phyloP scores from a whole-genome alignment of 2,797 vertebrate species.

The Ceryle rudis region DNA sequence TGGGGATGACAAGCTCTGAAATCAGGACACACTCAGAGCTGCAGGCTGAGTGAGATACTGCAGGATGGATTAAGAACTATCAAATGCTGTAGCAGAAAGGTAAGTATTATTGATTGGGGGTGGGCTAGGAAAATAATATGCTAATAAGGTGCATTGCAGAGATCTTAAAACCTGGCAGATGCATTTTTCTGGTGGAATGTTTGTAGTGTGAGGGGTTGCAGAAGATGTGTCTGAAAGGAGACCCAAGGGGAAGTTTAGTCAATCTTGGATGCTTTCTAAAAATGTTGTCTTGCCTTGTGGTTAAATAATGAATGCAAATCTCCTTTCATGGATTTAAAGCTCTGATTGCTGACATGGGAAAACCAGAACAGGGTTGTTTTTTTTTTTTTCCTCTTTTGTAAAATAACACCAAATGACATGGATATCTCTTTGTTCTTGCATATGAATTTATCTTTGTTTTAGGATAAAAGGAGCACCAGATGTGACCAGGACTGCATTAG shows the following conservation, averaged over 20 bases:
- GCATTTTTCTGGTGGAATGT: slow-evolving; percentile 43
- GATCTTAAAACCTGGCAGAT: slow-evolving; percentile 52
- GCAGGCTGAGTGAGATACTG: slow-evolving; percentile 50
- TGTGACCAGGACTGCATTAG: slow-evolving; percentile 42
- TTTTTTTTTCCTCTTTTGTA: slow-evolving; percentile 23
- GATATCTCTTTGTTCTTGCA: slow-evolving; percentile 64
- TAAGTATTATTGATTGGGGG: slow-evolving; percentile 74
- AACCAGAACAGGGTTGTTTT: slow-evolving; percentile 18
- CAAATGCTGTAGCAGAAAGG: slow-evolving; percentile 48
- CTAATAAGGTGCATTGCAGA: slow-evolving; percentile 46
- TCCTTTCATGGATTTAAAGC: slow-evolving; percentile 71
- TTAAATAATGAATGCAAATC: slow-evolving; percentile 76
- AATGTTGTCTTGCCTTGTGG: slow-evolving; percentile 67
- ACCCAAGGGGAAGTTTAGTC: slow-evolving; percentile 57
- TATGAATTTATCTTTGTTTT: slow-evolving; percentile 68
- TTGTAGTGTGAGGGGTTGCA: slow-evolving; percentile 50
- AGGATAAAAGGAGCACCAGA: slow-evolving; percentile 63
- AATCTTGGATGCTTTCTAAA: slow-evolving; percentile 61
- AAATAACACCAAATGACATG: slow-evolving; percentile 70
- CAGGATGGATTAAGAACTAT: slow-evolving; percentile 70
- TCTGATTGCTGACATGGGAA: slow-evolving; percentile 71
- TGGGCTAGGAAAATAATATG: slow-evolving; percentile 66
- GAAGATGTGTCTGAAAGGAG: slow-evolving; percentile 46
- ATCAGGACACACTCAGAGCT: slow-evolving; percentile 59
- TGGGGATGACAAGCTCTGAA: slow-evolving; percentile 62